Conservation (phyloP, 2,113 vertebrate genomes). For the Tragelaphus scriptus region DNA sequence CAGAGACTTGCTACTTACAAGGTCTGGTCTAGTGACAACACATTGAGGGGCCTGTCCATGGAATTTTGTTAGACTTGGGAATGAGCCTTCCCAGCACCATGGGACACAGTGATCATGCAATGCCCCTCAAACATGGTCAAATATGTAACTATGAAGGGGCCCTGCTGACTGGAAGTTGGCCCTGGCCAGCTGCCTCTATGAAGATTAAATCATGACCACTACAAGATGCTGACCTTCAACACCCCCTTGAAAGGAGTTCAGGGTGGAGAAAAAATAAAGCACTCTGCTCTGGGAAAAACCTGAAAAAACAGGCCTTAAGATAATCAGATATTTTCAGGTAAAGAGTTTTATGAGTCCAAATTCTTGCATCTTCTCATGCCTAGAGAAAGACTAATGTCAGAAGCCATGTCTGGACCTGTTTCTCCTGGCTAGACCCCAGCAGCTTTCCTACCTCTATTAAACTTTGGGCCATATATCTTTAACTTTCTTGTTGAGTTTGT, state of each 20-base stretch:
- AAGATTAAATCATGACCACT: background rate
- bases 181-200: background rate
- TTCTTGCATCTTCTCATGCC: background rate
- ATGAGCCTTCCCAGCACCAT: background rate
- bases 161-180: background rate
- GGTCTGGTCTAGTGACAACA: background rate
- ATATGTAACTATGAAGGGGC: background rate
- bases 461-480: background rate
- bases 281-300: background rate
- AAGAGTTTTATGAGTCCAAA: background rate
- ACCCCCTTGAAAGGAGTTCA: background rate
- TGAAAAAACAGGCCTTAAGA: background rate
- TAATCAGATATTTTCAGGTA: background rate
- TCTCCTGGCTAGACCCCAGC: background rate
- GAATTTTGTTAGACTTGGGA: background rate
- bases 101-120: background rate
- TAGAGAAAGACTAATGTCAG: background rate
- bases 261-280: background rate
- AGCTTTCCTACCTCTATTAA: background rate
- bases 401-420: background rate
- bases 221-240: background rate
- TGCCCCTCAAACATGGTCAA: background rate
- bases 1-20: background rate
- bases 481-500: background rate
- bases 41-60: background rate